Evolutionary conservation across 92 coral and sea anemone species (phyloP).

Genomic region (Zoanthus solanderi): DNA sequence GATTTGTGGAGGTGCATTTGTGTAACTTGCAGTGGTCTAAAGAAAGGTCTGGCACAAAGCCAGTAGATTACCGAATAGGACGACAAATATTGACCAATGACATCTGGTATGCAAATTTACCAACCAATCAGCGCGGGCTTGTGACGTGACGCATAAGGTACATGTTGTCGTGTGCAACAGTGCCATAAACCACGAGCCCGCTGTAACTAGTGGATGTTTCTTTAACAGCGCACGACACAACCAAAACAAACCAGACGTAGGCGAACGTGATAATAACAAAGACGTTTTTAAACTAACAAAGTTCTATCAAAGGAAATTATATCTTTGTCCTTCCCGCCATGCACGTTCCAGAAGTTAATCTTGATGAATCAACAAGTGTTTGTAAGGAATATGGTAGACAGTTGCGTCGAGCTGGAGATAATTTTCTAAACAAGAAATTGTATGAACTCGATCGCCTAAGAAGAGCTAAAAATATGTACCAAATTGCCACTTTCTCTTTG

Average conservation of each 20-base stretch:
- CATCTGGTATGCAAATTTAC: background rate
- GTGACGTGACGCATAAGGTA: constrained; percentile 22
- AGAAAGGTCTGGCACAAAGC: constrained; percentile 11
- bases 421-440: constrained; percentile 33
- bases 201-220: background rate
- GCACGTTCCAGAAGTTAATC: constrained; percentile 9
- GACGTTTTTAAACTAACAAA: background rate
- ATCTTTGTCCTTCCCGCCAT: background rate
- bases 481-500: constrained; percentile 24
- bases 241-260: constrained; percentile 10
- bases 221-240: background rate
- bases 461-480: constrained; percentile 4
- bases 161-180: constrained; percentile 22
- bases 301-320: background rate
- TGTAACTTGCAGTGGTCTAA: background rate
- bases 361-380: background rate
- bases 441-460: constrained; percentile 29
- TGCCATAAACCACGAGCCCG: constrained; percentile 7
- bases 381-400: constrained; percentile 9
- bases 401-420: constrained; percentile 15
- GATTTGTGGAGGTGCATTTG: background rate
- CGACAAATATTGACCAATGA: constrained; percentile 16
- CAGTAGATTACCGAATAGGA: constrained; percentile 25
- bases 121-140: constrained; percentile 21
- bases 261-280: background rate